These are phyloP conservation scores for Dysmachus trigonus DNA, from an alignment of 2,888 invertebrate species.

Conservation along the genomic window DNA sequence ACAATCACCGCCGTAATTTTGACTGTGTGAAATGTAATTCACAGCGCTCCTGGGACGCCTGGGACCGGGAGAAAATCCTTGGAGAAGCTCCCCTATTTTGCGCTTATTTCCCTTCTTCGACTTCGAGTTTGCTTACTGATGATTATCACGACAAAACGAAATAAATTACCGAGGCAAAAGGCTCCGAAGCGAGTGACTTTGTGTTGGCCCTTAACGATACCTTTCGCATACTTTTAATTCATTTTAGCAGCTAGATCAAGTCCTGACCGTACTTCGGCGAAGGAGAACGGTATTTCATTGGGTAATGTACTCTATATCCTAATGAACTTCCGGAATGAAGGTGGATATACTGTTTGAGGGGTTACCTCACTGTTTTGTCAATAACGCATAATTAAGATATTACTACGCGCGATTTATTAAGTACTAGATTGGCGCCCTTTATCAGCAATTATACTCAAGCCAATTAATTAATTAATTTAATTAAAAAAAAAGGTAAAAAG, in stretches of 20 bases:
- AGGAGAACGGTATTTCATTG: neutral
- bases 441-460: neutral
- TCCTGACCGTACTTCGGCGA: neutral
- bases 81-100: slow-evolving; percentile 13
- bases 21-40: slow-evolving; percentile 33
- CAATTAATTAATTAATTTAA: neutral
- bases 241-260: slow-evolving; percentile 6
- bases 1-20: slow-evolving; percentile 36
- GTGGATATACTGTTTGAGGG: slow-evolving; percentile 18
- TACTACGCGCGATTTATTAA: neutral
- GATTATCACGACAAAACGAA: slow-evolving; percentile 44
- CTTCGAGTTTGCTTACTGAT: slow-evolving; percentile 41
- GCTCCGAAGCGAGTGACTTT: neutral
- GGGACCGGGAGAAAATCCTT: neutral
- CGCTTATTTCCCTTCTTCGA: slow-evolving; percentile 37
- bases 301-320: neutral
- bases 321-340: slow-evolving; percentile 20
- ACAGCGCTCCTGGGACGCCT: neutral
- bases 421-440: neutral
- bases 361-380: slow-evolving; percentile 39
- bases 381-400: slow-evolving; percentile 39
- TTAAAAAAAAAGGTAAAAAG: too few relatives aligned
- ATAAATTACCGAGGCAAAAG: slow-evolving; percentile 38
- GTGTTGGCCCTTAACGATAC: slow-evolving; percentile 28
- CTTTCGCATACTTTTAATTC: slow-evolving; percentile 36